phyloP scores from a whole-genome alignment of 2,113 vertebrate genomes.

The Pavo muticus region DNA sequence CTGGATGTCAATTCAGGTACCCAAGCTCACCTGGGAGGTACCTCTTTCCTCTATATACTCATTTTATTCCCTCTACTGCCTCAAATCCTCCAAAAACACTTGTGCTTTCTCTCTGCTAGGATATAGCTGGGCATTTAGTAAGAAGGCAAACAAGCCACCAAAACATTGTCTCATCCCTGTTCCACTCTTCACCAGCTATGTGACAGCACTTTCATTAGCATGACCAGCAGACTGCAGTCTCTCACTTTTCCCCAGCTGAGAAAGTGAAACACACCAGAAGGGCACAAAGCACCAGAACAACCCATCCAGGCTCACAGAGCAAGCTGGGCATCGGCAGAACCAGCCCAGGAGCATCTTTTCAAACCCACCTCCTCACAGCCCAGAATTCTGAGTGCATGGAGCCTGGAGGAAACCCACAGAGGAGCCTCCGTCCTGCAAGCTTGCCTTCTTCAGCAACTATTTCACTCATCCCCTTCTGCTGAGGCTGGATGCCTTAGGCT shows the following conservation, averaged over 20 bases:
- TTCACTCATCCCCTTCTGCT: slow-evolving; percentile 30
- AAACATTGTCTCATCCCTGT: too few relatives aligned
- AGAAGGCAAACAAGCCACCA: not conserved
- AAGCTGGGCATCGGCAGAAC: not conserved
- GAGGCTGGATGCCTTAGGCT: not conserved
- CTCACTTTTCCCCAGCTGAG: not conserved
- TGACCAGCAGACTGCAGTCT: not conserved
- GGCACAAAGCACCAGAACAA: not conserved
- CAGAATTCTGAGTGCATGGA: too few relatives aligned
- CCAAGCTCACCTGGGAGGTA: not conserved
- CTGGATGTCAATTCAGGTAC: not conserved
- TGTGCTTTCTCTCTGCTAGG: not conserved
- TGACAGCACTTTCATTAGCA: not conserved
- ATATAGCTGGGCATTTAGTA: not conserved
- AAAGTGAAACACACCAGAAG: not conserved
- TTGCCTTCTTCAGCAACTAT: not conserved
- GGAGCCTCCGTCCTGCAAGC: not conserved
- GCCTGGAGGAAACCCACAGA: not conserved
- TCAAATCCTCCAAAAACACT: not conserved
- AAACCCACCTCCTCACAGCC: not conserved
- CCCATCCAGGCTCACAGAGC: not conserved
- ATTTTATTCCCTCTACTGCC: not conserved
- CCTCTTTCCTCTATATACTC: not conserved
- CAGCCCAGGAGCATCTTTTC: not conserved
- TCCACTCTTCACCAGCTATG: not conserved